These are phyloP conservation scores for Sebastiscus albofasciatus DNA, from an alignment of 2,797 vertebrate genomes.

Conservation along the genomic window DNA sequence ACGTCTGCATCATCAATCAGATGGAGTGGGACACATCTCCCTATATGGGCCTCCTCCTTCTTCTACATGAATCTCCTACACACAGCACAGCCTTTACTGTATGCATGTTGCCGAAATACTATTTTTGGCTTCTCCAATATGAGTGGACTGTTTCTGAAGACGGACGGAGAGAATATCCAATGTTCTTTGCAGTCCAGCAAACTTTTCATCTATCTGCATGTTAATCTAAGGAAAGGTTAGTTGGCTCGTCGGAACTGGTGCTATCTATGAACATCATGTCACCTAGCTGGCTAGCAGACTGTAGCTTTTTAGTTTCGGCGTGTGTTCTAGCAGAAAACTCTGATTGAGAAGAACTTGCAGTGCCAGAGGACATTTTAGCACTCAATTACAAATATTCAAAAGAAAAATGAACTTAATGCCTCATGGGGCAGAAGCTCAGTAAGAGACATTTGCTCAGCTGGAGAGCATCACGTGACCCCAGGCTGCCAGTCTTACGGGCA, in stretches of 20 bases:
- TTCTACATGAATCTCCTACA: not conserved
- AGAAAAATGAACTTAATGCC: not conserved
- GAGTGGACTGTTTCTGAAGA: not conserved
- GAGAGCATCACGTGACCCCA: not conserved
- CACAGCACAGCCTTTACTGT: not conserved
- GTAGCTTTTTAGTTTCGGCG: not conserved
- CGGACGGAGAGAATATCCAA: no score
- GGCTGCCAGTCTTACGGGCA: not conserved
- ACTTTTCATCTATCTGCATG: not conserved
- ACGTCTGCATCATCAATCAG: slow-evolving; percentile 2
- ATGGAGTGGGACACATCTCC: not conserved
- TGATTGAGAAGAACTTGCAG: not conserved
- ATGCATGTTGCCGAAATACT: not conserved
- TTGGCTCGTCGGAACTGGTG: not conserved
- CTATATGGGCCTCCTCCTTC: not conserved
- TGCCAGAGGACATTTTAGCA: not conserved
- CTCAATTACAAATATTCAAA: not conserved
- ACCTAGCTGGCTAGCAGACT: not conserved
- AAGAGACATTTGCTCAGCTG: not conserved
- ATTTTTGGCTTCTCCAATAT: not conserved
- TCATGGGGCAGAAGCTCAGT: not conserved
- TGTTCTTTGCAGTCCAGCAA: not conserved
- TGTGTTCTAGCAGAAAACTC: not conserved
- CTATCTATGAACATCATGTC: not conserved
- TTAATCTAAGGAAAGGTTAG: not conserved